Percentiles rank a stretch among this genome's conserved stretches.
Evolutionary conservation across 2,888 invertebrate species (phyloP).

Genomic region (Mythimna lalbum): DNA sequence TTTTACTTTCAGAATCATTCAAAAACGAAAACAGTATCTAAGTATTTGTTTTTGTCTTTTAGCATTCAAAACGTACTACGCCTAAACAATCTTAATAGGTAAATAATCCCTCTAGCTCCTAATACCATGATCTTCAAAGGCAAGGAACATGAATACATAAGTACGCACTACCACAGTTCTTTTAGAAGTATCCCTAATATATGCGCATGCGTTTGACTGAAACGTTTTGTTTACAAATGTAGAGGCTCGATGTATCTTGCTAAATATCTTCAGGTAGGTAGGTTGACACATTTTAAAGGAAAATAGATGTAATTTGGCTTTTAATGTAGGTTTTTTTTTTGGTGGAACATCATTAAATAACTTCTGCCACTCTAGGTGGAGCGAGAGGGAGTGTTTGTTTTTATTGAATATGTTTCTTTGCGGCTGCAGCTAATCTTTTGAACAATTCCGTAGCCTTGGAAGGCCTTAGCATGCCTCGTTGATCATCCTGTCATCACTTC

Average conservation of each 20-base stretch:
- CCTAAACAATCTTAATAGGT: neutral
- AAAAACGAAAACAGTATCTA: neutral
- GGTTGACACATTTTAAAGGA: too few species aligned
- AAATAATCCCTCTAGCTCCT: neutral
- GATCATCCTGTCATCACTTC: too few species aligned
- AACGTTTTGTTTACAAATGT: slow-evolving; percentile 59
- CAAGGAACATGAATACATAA: slow-evolving; percentile 59
- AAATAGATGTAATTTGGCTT: too few species aligned
- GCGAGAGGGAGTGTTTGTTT: too few species aligned
- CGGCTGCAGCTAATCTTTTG: too few species aligned
- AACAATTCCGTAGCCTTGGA: too few species aligned
- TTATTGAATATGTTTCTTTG: too few species aligned
- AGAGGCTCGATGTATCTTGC: slow-evolving; percentile 11
- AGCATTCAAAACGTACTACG: neutral
- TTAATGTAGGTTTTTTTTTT: too few species aligned
- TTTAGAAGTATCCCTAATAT: slow-evolving; percentile 63
- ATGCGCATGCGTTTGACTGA: slow-evolving; percentile 69
- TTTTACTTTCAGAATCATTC: too few species aligned
- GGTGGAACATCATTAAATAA: too few species aligned
- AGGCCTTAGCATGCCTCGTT: too few species aligned
- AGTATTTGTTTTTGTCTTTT: neutral
- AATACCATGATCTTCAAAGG: slow-evolving; percentile 60
- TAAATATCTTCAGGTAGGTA: slow-evolving; percentile 2
- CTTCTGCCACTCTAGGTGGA: too few species aligned
- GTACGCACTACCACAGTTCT: slow-evolving; percentile 60